Base-by-base conservation (phyloP, 2,888 invertebrate species). In the Macropis europaea region DNA sequence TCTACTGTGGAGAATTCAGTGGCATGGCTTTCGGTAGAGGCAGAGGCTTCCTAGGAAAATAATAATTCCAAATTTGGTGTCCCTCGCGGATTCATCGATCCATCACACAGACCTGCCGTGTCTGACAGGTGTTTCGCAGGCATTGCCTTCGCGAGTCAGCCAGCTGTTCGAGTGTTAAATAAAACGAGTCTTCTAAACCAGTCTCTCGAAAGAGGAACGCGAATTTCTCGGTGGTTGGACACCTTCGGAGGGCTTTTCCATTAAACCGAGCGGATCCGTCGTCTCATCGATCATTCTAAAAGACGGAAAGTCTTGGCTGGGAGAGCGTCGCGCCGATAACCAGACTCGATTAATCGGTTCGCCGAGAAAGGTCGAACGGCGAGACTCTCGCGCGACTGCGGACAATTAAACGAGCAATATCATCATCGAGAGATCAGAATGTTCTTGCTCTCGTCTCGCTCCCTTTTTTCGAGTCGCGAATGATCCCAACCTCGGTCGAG, bases 401-500 rank as follows among this genome's bases (percentile, higher is more conserved):
- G 5, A 26, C 26, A 70, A 70, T 53, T 60, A 54, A 47, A 17
- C 17, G 52, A 34, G 17, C 48, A 67, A 42, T n/a, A 34, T n/a
- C 30, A 28, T 7, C 6, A 24, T 19, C 13, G 19, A 34, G 26
- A 28, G 30, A 38, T 32, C 26, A 11, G 32, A 30, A 64, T 28
- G 47, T 28, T 28, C 42, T 26, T 32, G 3, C 24, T 28, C 24
- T 28, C 22, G 11, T 30, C n/a, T 40, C 22, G 26, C 32, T 24
- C 4, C 9, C 22, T 22, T 22, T 24, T 17, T 5, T 7, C 17
- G 11, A 13, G 28, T 22, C 42, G 26, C 30, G 56, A 36, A 63
- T 60, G 61, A 73, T 73, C 66, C 38, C 45, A n/a, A n/a, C n/a
- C n/a, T n/a, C 9, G 36, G 11, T 34, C 60, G 60, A 40, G 43